phyloP scores from a whole-genome alignment of 64 coral and sea anemone species.

The Cladopsammia gracilis region DNA sequence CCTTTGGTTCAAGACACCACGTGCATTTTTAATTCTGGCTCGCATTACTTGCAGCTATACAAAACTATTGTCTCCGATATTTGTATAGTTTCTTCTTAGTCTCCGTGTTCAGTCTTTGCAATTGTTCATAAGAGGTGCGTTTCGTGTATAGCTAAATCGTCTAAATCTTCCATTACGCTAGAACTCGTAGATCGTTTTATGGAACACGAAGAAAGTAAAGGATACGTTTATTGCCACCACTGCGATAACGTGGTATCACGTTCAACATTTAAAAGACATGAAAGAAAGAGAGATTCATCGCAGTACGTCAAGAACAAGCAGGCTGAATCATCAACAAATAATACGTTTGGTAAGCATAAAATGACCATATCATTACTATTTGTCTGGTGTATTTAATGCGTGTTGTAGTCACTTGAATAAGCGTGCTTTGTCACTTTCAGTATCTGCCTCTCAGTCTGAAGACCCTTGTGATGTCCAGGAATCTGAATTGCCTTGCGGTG shows the following conservation, averaged over 20 bases:
- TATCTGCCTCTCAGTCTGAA: background rate
- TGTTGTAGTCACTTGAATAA: background rate
- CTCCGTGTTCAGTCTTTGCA: too few relatives aligned
- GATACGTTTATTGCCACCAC: background rate
- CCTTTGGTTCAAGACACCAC: too few relatives aligned
- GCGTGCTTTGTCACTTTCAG: conserved; percentile 9
- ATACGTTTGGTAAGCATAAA: conserved; percentile 1
- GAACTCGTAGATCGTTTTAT: too few relatives aligned
- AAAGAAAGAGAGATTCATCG: conserved; percentile 7
- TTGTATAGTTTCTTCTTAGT: too few relatives aligned
- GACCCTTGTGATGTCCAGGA: background rate
- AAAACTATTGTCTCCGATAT: too few relatives aligned
- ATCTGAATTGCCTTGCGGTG: conserved; percentile 5
- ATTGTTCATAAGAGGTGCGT: too few relatives aligned
- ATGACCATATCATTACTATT: background rate
- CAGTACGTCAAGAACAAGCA: background rate
- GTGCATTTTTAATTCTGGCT: too few relatives aligned
- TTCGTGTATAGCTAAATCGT: background rate
- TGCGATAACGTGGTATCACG: conserved; percentile 11
- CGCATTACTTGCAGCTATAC: too few relatives aligned
- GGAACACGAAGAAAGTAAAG: background rate
- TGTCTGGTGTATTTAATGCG: conserved; percentile 6
- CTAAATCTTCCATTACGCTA: too few relatives aligned
- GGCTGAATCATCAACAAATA: conserved; percentile 1
- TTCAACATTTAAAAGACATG: conserved; percentile 23